Conservation (phyloP, 2,113 vertebrate genomes). For the Syngnathoides biaculeatus region DNA sequence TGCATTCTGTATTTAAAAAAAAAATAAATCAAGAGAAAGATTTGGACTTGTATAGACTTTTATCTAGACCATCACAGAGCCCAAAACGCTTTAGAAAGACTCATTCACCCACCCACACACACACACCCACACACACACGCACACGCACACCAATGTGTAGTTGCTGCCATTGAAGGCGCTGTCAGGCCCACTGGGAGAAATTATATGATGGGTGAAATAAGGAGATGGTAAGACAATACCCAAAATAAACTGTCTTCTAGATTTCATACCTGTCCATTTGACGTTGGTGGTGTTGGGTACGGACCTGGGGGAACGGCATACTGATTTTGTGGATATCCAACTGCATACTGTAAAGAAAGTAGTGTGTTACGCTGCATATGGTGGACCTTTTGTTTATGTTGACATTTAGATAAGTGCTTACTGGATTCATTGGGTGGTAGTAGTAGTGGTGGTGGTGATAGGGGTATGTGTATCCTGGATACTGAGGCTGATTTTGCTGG, state of each 20-base stretch:
- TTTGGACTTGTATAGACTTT: too few relatives aligned
- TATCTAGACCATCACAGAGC: too few relatives aligned
- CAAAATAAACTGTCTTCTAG: not conserved
- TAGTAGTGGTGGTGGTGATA: constrained; percentile 86
- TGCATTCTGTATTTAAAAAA: too few relatives aligned
- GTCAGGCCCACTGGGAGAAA: too few relatives aligned
- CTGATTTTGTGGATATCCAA: constrained; percentile 78
- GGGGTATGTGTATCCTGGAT: constrained; percentile 81
- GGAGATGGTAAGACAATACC: too few relatives aligned
- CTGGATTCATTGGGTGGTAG: constrained; percentile 77
- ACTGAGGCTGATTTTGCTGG: constrained; percentile 84
- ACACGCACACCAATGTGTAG: too few relatives aligned
- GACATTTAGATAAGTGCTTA: constrained; percentile 50
- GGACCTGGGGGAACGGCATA: constrained; percentile 73
- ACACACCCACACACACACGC: too few relatives aligned
- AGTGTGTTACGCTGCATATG: not conserved
- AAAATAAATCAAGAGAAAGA: too few relatives aligned
- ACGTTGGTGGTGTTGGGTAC: constrained; percentile 68
- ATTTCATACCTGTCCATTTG: constrained; percentile 72
- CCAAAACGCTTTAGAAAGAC: too few relatives aligned
- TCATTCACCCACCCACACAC: too few relatives aligned
- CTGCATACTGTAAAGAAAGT: constrained; percentile 67
- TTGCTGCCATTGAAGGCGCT: too few relatives aligned
- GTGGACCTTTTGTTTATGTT: not conserved
- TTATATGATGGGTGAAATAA: too few relatives aligned